phyloP scores from a whole-genome alignment of 2,113 vertebrate species.

The mouse (Mus musculus) region DNA sequence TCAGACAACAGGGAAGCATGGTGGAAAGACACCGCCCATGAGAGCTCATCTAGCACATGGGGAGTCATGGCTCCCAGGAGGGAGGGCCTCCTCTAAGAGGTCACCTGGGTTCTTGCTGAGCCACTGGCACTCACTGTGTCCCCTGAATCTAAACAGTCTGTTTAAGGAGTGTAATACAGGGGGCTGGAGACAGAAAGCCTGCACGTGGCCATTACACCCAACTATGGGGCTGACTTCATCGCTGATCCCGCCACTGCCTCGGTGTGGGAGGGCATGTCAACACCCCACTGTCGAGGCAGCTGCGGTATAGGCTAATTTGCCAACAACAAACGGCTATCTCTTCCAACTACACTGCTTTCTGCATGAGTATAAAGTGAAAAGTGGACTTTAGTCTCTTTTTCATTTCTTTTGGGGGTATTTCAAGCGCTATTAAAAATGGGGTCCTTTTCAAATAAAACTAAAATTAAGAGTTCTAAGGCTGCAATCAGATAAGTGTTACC shows the following conservation, averaged over 20 bases:
- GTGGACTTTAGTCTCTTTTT: background rate
- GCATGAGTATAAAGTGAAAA: conserved; percentile 56
- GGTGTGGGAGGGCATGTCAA: conserved; percentile 5
- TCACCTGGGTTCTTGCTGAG: background rate
- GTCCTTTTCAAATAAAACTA: conserved; percentile 49
- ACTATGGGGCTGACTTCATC: background rate
- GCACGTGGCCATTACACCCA: background rate
- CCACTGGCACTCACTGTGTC: background rate
- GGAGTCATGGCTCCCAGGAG: background rate
- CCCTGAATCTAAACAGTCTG: conserved; percentile 12
- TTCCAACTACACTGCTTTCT: conserved; percentile 6
- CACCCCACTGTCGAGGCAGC: background rate
- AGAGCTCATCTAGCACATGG: conserved; percentile 24
- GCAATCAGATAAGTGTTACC: conserved; percentile 34
- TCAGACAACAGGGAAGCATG: conserved; percentile 12
- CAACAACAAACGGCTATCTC: background rate
- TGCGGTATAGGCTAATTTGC: conserved; percentile 23
- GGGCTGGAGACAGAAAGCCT: conserved; percentile 30
- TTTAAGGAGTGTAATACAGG: conserved; percentile 14
- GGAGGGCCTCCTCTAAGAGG: background rate
- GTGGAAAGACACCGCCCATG: conserved; percentile 5
- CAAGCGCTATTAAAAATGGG: conserved; percentile 20
- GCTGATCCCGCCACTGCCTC: background rate
- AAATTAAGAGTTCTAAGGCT: conserved; percentile 49
- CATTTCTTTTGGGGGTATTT: conserved; percentile 44